Evolutionary conservation across 2,113 vertebrate genomes (phyloP), one percentile per base, ranked within the genome.

Genomic region (Morone saxatilis): DNA sequence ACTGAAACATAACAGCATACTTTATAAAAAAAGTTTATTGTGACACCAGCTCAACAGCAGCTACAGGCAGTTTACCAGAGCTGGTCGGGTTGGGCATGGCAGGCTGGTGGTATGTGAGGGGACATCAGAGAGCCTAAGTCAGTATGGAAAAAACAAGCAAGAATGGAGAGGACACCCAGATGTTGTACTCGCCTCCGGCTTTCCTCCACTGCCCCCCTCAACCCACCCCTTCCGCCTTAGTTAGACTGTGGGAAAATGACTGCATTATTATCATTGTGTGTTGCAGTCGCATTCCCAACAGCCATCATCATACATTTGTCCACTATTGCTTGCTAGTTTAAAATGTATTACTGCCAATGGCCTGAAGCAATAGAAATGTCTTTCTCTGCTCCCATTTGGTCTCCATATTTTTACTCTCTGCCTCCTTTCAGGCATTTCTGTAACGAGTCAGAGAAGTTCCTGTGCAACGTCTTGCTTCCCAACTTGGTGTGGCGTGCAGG

Each of bases 401-500:
- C 11, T 25, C 20, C 8, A 16, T 67, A 5, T 43, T 43, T 13
- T 4, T 36, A 22, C 59, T 20, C 19, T 62, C 48, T 66, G 25
- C 36, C 4, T 88, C 68, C 17, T 56, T 89, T 7, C 93, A 99
- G 98, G 88, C 86, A 87, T 87, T 97, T 99, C 84, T 81, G 85
- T 48, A 72, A 87, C 20, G 92, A 97, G 91, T 91, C 97, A 2
- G 95, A 97, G 92, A 90, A 77, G 19, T 91, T 99, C 90, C 87
- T 97, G 68, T 90, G 91, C 80, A 96, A 98, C 66, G 84, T 97
- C 56, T 81, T 99, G 90, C 94, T 96, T 84, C 97, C 98, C 67
- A 99, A 96, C 94, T 95, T 99, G 91, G 96, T 97, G 93, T 99
- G 98, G 98, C 95, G 91, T 0, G 97, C 97, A 0, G 98, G 98